Percentiles rank a stretch among this genome's conserved stretches.
phyloP scores from a whole-genome alignment of 2,888 invertebrate species.

The Linyphia triangularis region DNA sequence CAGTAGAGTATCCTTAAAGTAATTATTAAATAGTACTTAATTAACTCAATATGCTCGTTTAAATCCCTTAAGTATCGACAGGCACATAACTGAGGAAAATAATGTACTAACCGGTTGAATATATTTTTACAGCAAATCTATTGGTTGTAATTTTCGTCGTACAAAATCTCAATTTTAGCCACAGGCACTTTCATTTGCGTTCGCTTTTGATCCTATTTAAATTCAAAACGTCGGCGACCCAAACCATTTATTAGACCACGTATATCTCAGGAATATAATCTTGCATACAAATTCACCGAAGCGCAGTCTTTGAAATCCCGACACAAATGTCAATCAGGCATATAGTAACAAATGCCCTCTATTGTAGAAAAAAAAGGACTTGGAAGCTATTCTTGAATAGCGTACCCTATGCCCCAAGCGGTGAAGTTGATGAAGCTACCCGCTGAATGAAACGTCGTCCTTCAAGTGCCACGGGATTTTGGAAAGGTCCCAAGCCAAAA shows the following conservation, averaged over 20 bases:
- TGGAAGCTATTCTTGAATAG: conserved; percentile 24
- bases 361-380: neutral
- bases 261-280: neutral
- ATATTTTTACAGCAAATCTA: too few species aligned
- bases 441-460: conserved; percentile 26
- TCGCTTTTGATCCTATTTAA: too few species aligned
- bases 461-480: conserved; percentile 36
- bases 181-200: too few species aligned
- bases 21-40: too few species aligned
- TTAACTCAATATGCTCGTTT: too few species aligned
- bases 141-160: too few species aligned
- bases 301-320: neutral
- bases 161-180: too few species aligned
- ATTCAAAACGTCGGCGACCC: neutral
- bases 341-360: neutral
- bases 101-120: too few species aligned
- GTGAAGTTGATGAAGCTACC: conserved; percentile 35
- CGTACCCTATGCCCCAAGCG: conserved; percentile 43
- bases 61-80: too few species aligned
- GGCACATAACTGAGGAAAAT: too few species aligned
- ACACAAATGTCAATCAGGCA: neutral
- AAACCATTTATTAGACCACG: neutral
- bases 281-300: neutral
- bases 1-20: too few species aligned
- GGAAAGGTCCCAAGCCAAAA: conserved; percentile 50